Conservation (phyloP, 1,140 invertebrate species). For the Eciton burchellii region DNA sequence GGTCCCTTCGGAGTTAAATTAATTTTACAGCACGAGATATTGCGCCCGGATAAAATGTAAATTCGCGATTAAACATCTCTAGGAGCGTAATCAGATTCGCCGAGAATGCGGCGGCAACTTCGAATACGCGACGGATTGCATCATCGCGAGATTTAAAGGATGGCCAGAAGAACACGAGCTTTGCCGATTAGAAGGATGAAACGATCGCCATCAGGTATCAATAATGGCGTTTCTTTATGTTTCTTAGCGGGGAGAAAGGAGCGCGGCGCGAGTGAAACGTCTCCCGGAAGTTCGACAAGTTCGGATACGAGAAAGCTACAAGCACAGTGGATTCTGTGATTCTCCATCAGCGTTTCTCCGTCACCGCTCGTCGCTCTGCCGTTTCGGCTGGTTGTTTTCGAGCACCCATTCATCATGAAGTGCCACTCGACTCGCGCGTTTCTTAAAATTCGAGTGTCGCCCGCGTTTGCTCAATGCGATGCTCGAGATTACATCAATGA, state of each 20-base stretch:
- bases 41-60: background rate
- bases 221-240: background rate
- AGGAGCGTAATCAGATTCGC: background rate
- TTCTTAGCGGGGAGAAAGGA: background rate
- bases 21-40: conserved; percentile 6
- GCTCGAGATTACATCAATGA: conserved; percentile 30
- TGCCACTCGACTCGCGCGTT: conserved; percentile 37
- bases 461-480: conserved; percentile 37
- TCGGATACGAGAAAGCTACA: conserved; percentile 64
- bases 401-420: conserved; percentile 57
- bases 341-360: conserved; percentile 61
- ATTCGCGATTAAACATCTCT: conserved; percentile 6
- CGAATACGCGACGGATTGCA: background rate
- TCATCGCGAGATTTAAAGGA: conserved; percentile 19
- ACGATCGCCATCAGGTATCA: background rate
- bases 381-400: conserved; percentile 37
- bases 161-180: background rate
- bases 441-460: conserved; percentile 20
- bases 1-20: conserved; percentile 1
- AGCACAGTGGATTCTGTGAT: conserved; percentile 57
- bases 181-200: background rate
- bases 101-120: background rate
- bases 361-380: conserved; percentile 32
- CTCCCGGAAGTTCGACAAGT: conserved; percentile 43
- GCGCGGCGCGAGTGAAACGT: conserved; percentile 6